Conservation (phyloP, 2,113 vertebrate genomes). For the Clupea harengus region DNA sequence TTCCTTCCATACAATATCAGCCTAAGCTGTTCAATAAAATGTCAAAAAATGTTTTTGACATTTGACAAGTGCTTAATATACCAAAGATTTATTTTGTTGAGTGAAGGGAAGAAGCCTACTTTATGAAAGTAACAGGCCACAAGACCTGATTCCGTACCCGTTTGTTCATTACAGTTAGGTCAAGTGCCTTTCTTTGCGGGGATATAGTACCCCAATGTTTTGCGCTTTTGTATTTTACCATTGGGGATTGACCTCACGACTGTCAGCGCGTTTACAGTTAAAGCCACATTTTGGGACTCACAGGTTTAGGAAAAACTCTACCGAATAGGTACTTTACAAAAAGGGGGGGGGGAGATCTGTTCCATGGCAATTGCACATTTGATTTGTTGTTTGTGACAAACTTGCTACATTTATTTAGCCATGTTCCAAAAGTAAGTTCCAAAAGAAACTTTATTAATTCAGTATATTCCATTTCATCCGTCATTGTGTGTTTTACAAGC, state of each 20-base stretch:
- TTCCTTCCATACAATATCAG: neutral
- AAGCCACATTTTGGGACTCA: neutral
- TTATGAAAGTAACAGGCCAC: no score
- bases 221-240: neutral
- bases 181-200: constrained; percentile 5
- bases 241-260: neutral
- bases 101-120: neutral
- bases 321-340: neutral
- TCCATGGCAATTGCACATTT: constrained; percentile 37
- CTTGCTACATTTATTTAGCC: neutral
- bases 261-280: neutral
- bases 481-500: constrained; percentile 8
- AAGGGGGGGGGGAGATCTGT: constrained; percentile 24
- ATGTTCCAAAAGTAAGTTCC: neutral
- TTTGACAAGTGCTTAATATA: neutral
- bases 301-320: neutral
- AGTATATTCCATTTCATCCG: constrained; percentile 17
- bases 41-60: neutral
- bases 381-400: constrained; percentile 8
- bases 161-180: neutral
- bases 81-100: constrained; percentile 18
- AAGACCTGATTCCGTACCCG: no score
- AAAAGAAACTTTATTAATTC: constrained; percentile 15
- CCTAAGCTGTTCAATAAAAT: neutral
- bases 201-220: neutral